Base-by-base conservation (phyloP, 2,797 vertebrate species). In the Gila robusta region DNA sequence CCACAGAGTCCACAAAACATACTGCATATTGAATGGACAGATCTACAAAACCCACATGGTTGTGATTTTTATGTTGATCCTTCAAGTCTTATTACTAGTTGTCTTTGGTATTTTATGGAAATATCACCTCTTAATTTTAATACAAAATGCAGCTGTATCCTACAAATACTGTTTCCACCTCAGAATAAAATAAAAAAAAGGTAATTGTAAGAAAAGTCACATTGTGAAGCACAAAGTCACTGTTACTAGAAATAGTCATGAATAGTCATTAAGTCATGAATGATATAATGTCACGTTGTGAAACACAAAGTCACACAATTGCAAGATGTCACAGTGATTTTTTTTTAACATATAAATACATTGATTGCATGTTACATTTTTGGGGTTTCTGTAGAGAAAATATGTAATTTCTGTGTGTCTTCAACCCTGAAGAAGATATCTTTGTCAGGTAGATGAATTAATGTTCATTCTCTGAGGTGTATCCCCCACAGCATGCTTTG, bases 1-100 rank as follows among this genome's bases (percentile, higher is more conserved):
- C 39, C 54, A 37, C 64, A 78, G 80, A 76, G 49, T 82, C 67
- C 67, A 66, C 28, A 71, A 85, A 69, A 82, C 84, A 86, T 28
- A 16, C 17, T 49, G 21, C 62, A 35, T 81, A 44, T 52, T 81
- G 3, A 49, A 35, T 69, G 21, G 21, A 37, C 44, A 81, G 6
- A 81, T 52, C 21, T 52, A 49, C 21, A 81, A 64, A 41, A 17
- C 11, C 21, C 26, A 52, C 47, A 23, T 35, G 26, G 3, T n/a
- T 81, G 79, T 69, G 44, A 69, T 52, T 52, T 39, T 39, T n/a
- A 78, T 78, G 49, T 78, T 59, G 12, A 6, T 26, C 12, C 21
- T 78, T 59, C 21, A 39, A 54, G 54, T 78, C 21, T 39, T 39
- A 78, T 4, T 39, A 78, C 32, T 56, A 9, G 28, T 32, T 76